A percentile compares a stretch with the other conserved stretches of the same genome.
Evolutionary conservation across 2,113 vertebrate genomes (phyloP).

Genomic region (Sinocyclocheilus anshuiensis): DNA sequence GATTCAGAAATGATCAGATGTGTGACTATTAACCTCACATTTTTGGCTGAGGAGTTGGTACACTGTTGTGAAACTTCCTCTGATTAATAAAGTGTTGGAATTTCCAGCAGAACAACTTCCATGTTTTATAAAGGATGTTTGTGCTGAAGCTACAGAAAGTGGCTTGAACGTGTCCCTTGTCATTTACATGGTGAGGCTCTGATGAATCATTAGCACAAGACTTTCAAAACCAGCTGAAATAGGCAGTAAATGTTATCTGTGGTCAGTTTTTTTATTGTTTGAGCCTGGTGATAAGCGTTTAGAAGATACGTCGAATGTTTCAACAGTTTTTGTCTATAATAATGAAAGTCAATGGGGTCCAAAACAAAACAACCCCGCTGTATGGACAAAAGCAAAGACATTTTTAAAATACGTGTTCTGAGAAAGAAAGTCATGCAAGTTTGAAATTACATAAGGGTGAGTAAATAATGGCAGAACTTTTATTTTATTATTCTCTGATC

Average conservation of each 20-base stretch:
- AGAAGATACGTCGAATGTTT: background rate
- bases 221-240: constrained; percentile 22
- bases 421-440: background rate
- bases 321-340: background rate
- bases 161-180: background rate
- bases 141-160: constrained; percentile 43
- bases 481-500: background rate
- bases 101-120: constrained; percentile 36
- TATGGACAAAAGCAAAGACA: background rate
- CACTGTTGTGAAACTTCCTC: constrained; percentile 54
- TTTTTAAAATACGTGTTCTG: background rate
- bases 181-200: background rate
- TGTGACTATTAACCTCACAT: background rate
- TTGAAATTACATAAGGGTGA: background rate
- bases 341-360: background rate
- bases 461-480: background rate
- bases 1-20: background rate
- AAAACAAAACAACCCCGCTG: background rate
- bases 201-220: constrained; percentile 28
- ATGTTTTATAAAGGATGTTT: constrained; percentile 31
- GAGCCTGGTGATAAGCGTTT: background rate
- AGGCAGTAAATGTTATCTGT: background rate
- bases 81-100: constrained; percentile 52
- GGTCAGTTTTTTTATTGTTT: background rate
- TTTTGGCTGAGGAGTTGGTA: constrained; percentile 19